A percentile compares a stretch with the other conserved stretches of the same genome.
Conservation (phyloP, 2,113 vertebrate genomes). For the Australoheros scitulus region DNA sequence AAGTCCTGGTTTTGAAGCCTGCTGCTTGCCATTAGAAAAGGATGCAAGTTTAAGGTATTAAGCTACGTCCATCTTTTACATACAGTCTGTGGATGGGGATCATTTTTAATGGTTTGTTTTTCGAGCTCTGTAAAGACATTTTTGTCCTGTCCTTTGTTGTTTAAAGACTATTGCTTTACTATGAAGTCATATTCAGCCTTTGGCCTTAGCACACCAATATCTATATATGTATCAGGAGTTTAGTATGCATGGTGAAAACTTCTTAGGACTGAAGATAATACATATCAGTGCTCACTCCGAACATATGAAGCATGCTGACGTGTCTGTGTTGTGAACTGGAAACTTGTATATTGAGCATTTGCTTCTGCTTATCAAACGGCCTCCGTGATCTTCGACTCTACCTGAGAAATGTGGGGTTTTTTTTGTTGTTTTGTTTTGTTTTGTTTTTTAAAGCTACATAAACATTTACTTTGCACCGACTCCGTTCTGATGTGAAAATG, state of each 20-base stretch:
- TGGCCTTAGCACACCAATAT: constrained; percentile 1
- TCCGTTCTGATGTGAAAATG: constrained; percentile 45
- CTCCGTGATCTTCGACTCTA: neutral
- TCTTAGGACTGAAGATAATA: neutral
- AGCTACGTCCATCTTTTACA: neutral
- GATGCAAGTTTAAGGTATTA: neutral
- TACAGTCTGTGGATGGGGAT: neutral
- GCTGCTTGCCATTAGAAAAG: neutral
- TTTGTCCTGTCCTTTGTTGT: neutral
- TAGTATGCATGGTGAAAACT: neutral
- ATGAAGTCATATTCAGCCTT: neutral
- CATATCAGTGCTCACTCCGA: constrained; percentile 1
- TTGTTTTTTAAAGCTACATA: neutral
- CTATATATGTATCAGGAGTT: neutral
- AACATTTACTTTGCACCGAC: constrained; percentile 20
- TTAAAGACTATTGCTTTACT: neutral
- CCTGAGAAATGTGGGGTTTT: neutral
- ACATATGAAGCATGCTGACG: neutral
- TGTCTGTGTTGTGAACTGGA: neutral
- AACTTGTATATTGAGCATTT: neutral
- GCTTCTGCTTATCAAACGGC: neutral
- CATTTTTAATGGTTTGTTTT: neutral
- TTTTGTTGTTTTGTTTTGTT: too few relatives aligned
- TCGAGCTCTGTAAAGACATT: neutral
- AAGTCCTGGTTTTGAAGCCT: neutral